These are phyloP conservation scores for Ochlodes sylvanus DNA, from an alignment of 2,888 invertebrate species.

Conservation along the genomic window DNA sequence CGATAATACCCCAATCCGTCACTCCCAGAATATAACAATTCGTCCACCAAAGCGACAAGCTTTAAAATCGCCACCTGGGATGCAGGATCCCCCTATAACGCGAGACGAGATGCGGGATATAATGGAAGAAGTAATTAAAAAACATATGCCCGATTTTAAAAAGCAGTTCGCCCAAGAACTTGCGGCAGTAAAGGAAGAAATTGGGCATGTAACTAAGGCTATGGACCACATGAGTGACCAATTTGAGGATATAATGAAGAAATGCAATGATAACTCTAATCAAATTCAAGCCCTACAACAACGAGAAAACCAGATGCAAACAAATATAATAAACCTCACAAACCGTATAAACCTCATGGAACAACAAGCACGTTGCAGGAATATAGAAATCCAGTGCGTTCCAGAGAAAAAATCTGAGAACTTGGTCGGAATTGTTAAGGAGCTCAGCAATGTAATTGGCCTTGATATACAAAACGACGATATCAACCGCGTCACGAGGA, in stretches of 20 bases:
- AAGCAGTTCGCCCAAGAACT: slow-evolving; percentile 6
- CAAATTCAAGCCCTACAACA: neutral
- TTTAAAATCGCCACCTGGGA: slow-evolving; percentile 2
- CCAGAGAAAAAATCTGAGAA: slow-evolving; percentile 37
- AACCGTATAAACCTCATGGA: slow-evolving; percentile 22
- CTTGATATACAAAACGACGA: neutral
- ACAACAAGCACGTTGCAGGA: slow-evolving; percentile 27
- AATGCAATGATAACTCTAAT: neutral
- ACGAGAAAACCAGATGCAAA: neutral
- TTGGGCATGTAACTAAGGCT: neutral
- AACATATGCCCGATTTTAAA: slow-evolving; percentile 13
- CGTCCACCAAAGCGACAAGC: slow-evolving; percentile 8
- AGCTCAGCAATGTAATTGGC: slow-evolving; percentile 19
- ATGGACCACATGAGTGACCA: slow-evolving; percentile 16
- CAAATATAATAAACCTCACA: slow-evolving; percentile 1
- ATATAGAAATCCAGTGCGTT: slow-evolving; percentile 34
- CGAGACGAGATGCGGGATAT: slow-evolving; percentile 15
- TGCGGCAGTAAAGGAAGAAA: neutral
- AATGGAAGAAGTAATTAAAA: slow-evolving; percentile 9
- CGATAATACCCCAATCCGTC: slow-evolving; percentile 14
- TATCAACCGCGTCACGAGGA: slow-evolving; percentile 4
- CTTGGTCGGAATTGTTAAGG: slow-evolving; percentile 12
- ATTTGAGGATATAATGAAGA: slow-evolving; percentile 3
- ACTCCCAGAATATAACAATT: slow-evolving; percentile 2
- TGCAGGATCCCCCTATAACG: slow-evolving; percentile 2